phyloP scores from a whole-genome alignment of 1,140 invertebrate genomes.

The Campodea augens region DNA sequence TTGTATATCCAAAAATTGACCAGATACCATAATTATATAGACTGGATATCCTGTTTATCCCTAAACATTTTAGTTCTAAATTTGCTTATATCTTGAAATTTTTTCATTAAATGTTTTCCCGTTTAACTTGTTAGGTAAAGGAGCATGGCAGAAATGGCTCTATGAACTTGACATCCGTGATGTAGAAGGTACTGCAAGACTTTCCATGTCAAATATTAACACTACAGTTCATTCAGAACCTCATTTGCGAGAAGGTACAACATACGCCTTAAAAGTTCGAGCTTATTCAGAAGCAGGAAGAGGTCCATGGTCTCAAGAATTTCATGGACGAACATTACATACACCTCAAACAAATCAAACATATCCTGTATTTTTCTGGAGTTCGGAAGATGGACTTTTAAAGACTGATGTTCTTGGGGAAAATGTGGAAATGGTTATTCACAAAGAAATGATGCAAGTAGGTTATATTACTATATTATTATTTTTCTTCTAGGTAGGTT shows the following conservation, averaged over 20 bases:
- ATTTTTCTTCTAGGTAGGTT: too few species aligned
- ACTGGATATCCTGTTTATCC: constrained; percentile 5
- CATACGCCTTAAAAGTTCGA: constrained; percentile 54
- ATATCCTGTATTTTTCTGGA: constrained; percentile 44
- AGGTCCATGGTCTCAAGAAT: constrained; percentile 48
- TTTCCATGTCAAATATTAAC: constrained; percentile 33
- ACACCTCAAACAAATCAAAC: constrained; percentile 23
- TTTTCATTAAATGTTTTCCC: neutral
- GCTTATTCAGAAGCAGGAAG: constrained; percentile 51
- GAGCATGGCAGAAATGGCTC: constrained; percentile 65
- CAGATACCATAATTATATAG: constrained; percentile 3
- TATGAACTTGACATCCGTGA: constrained; percentile 58
- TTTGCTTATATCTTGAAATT: neutral
- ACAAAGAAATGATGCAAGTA: constrained; percentile 29
- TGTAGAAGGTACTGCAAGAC: constrained; percentile 27
- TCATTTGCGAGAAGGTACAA: constrained; percentile 45
- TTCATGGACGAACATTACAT: constrained; percentile 26
- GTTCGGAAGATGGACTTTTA: constrained; percentile 42
- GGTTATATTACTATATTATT: neutral
- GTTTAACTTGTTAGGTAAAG: constrained; percentile 27
- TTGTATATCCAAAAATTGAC: too few species aligned
- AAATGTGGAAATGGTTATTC: constrained; percentile 38
- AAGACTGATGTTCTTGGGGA: constrained; percentile 53
- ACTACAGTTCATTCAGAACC: constrained; percentile 40
- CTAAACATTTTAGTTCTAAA: constrained; percentile 6